These are phyloP conservation scores for Rutpela maculata DNA, from an alignment of 2,888 invertebrate species.

Conservation along the genomic window DNA sequence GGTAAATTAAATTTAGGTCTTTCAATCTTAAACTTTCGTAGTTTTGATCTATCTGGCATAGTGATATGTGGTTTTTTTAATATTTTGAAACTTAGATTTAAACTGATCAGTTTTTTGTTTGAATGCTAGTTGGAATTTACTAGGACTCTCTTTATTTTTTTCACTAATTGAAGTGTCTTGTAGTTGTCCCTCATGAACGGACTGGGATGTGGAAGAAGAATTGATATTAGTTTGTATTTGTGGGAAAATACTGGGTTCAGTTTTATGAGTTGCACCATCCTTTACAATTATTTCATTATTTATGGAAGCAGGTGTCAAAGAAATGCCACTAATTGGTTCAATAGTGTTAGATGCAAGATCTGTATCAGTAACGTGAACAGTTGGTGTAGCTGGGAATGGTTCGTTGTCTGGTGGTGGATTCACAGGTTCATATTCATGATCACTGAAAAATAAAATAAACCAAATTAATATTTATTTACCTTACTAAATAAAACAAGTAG, in stretches of 20 bases:
- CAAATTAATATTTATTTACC: conserved; percentile 2
- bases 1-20: conserved; percentile 79
- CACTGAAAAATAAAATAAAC: conserved; percentile 79
- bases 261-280: conserved; percentile 74
- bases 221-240: conserved; percentile 5
- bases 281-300: background rate
- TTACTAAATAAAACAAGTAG: no score
- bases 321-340: background rate
- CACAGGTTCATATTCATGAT: conserved; percentile 95
- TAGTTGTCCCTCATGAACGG: conserved; percentile 54
- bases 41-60: conserved; percentile 77
- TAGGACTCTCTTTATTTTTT: conserved; percentile 45
- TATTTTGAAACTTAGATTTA: conserved; percentile 76
- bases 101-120: conserved; percentile 77
- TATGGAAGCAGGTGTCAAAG: background rate
- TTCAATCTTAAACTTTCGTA: conserved; percentile 75
- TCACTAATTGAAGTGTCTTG: conserved; percentile 42
- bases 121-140: conserved; percentile 56
- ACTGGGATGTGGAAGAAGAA: conserved; percentile 65
- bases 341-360: conserved; percentile 72
- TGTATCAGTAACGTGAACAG: conserved; percentile 77
- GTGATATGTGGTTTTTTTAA: conserved; percentile 76
- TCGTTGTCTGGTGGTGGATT: conserved; percentile 80
- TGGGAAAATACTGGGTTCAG: conserved; percentile 16
- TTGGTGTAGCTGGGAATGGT: conserved; percentile 47